phyloP scores from a whole-genome alignment of 2,888 invertebrate genomes.

The Baronia brevicornis region DNA sequence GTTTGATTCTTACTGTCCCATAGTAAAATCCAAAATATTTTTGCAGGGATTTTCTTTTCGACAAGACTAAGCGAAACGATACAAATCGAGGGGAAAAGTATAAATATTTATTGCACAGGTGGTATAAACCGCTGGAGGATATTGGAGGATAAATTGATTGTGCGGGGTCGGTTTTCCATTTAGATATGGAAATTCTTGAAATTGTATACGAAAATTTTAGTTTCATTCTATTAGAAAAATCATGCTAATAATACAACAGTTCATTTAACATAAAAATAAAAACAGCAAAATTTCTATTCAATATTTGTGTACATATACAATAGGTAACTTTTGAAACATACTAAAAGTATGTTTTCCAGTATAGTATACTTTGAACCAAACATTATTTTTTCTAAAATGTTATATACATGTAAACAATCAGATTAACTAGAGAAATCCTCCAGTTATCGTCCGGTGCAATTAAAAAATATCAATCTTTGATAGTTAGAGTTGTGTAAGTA shows the following conservation, averaged over 20 bases:
- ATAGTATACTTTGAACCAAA: too few species aligned
- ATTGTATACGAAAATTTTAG: constrained; percentile 73
- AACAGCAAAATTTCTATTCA: not conserved
- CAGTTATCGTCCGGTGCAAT: too few species aligned
- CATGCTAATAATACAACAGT: constrained; percentile 56
- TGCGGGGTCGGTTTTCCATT: constrained; percentile 75
- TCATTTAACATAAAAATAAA: constrained; percentile 11
- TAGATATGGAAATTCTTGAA: constrained; percentile 75
- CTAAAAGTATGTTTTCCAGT: too few species aligned
- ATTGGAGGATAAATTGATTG: constrained; percentile 75
- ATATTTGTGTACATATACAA: too few species aligned
- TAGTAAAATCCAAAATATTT: constrained; percentile 8
- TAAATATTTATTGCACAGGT: constrained; percentile 75
- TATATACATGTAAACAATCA: too few species aligned
- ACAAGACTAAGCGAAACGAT: constrained; percentile 40
- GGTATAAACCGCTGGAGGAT: constrained; percentile 74
- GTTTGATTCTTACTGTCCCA: too few species aligned
- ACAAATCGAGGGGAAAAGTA: constrained; percentile 64
- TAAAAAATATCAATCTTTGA: too few species aligned
- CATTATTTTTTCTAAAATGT: too few species aligned
- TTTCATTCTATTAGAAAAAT: constrained; percentile 66
- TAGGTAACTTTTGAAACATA: too few species aligned
- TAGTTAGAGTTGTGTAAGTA: too few species aligned
- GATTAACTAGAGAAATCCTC: too few species aligned
- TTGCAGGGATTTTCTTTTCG: constrained; percentile 20